Evolutionary conservation across 2,797 vertebrate species (phyloP).

Genomic region (Harpagifer antarcticus): DNA sequence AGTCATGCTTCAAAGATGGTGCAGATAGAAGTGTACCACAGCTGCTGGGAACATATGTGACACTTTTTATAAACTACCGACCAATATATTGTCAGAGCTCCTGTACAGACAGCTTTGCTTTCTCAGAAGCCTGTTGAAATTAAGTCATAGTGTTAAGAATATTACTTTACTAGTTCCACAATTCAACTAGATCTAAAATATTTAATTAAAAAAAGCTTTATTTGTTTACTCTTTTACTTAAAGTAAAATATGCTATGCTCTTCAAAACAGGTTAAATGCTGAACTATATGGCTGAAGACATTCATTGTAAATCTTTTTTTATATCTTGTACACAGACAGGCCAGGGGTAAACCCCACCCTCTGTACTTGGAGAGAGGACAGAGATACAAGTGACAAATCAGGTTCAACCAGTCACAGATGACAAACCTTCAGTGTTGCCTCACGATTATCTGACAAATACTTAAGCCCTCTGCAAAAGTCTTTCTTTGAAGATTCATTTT

Average conservation of each 20-base stretch:
- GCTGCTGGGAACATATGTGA: conserved; percentile 51
- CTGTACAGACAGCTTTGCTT: neutral
- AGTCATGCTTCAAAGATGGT: conserved; percentile 65
- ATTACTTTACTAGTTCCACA: neutral
- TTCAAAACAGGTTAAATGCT: conserved; percentile 18
- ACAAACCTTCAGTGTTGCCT: conserved; percentile 82
- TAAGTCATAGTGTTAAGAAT: neutral
- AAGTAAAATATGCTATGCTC: neutral
- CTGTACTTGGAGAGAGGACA: conserved; percentile 78
- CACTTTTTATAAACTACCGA: conserved; percentile 47
- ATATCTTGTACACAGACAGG: conserved; percentile 63
- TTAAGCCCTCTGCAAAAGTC: conserved; percentile 54
- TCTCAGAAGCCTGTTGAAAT: conserved; percentile 7
- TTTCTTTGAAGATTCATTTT: conserved; percentile 23
- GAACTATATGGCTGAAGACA: conserved; percentile 32
- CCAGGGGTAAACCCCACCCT: conserved; percentile 84
- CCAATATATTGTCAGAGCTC: conserved; percentile 14
- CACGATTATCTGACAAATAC: conserved; percentile 74
- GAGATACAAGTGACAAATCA: conserved; percentile 85
- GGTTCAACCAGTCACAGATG: conserved; percentile 85
- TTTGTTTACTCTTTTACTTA: neutral
- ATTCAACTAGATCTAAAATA: neutral
- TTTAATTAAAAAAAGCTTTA: neutral
- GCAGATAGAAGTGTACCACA: conserved; percentile 56
- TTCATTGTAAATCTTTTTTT: conserved; percentile 54